phyloP scores from a whole-genome alignment of 2,113 vertebrate species.

The Collichthys lucidus region DNA sequence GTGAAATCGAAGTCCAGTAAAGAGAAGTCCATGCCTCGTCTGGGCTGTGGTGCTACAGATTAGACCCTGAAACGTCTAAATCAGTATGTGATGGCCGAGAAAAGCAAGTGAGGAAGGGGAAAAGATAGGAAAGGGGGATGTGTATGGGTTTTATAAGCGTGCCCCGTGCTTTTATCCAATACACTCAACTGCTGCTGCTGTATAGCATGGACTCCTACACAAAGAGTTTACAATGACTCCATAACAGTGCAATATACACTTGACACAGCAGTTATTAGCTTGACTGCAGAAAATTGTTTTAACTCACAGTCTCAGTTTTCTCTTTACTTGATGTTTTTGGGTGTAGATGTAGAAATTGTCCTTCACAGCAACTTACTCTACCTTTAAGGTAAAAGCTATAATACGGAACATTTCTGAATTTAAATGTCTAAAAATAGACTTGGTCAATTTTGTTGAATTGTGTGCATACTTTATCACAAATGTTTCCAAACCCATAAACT shows the following conservation, averaged over 20 bases:
- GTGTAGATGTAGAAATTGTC: neutral
- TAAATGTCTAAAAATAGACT: no score
- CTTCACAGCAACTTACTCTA: neutral
- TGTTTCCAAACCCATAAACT: no score
- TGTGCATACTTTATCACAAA: no score
- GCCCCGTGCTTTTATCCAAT: neutral
- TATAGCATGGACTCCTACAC: neutral
- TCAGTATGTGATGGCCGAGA: constrained; percentile 8
- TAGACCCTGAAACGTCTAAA: neutral
- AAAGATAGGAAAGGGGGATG: neutral
- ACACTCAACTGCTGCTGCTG: neutral
- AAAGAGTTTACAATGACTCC: neutral
- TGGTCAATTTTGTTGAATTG: no score
- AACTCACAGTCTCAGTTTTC: neutral
- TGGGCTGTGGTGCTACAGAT: neutral
- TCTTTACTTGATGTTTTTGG: neutral
- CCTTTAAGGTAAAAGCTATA: neutral
- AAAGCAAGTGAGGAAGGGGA: neutral
- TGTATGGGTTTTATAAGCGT: neutral
- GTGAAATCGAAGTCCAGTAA: constrained; percentile 1
- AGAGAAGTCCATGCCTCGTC: neutral
- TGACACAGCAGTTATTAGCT: neutral
- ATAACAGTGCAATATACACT: neutral
- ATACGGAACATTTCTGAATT: no score
- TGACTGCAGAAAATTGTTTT: neutral